phyloP scores from a whole-genome alignment of 2,888 invertebrate species.

The Nasonia oneida region DNA sequence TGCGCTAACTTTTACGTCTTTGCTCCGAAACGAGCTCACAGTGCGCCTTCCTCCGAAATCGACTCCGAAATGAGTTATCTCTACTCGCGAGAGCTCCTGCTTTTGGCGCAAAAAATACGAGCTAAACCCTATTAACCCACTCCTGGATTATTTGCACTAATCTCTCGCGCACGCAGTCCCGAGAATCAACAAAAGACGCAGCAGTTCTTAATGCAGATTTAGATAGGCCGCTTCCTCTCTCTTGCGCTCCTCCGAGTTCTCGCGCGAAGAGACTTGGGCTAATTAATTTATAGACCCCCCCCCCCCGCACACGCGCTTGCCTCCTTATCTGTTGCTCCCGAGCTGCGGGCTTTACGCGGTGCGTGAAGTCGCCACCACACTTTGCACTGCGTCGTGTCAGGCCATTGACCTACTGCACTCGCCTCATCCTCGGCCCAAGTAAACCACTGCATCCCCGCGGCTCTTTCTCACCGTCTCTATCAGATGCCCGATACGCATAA shows the following conservation, averaged over 20 bases:
- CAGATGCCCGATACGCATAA: not conserved
- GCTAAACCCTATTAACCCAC: no score
- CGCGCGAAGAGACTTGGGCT: not conserved
- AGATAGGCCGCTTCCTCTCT: not conserved
- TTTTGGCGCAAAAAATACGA: not conserved
- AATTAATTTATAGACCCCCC: constrained; percentile 51
- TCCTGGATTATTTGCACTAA: no score
- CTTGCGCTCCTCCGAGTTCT: not conserved
- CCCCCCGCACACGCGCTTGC: not conserved
- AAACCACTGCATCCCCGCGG: not conserved
- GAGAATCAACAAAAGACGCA: not conserved
- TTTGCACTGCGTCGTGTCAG: constrained; percentile 1
- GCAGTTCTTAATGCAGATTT: constrained; percentile 22
- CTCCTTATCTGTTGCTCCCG: constrained; percentile 35
- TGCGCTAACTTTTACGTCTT: constrained; percentile 31
- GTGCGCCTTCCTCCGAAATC: not conserved
- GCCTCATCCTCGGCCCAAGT: not conserved
- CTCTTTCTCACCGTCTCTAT: not conserved
- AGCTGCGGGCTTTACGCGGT: constrained; percentile 2
- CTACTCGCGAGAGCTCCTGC: not conserved
- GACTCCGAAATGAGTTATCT: not conserved
- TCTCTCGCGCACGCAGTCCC: not conserved
- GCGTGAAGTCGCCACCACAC: not conserved
- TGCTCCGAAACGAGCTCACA: not conserved
- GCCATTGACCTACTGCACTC: constrained; percentile 40